Conservation (phyloP, 2,888 invertebrate species). For the Baronia brevicornis region DNA sequence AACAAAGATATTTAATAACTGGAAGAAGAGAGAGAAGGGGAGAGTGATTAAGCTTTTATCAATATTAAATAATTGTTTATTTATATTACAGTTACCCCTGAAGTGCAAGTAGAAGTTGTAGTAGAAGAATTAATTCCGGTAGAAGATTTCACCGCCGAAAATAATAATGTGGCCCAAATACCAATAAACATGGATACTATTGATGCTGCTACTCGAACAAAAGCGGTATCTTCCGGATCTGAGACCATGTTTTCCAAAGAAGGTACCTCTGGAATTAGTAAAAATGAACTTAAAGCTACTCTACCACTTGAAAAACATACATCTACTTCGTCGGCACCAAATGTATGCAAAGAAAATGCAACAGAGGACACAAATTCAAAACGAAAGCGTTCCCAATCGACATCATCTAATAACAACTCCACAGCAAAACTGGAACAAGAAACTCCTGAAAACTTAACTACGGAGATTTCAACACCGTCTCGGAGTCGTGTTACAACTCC, state of each 20-base stretch:
- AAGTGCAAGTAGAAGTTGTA: conserved; percentile 15
- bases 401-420: conserved; percentile 39
- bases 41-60: too few species aligned
- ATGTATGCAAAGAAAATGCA: conserved; percentile 9
- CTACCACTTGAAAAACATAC: conserved; percentile 12
- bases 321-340: conserved; percentile 35
- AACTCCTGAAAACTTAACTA: conserved; percentile 30
- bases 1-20: too few species aligned
- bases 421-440: conserved; percentile 28
- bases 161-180: not conserved
- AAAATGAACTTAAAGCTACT: conserved; percentile 11
- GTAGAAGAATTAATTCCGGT: conserved; percentile 14
- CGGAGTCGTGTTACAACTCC: conserved; percentile 42
- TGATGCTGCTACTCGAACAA: conserved; percentile 15
- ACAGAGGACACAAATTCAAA: conserved; percentile 29
- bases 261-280: conserved; percentile 7
- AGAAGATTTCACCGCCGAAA: conserved; percentile 11
- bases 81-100: conserved; percentile 11
- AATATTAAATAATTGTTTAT: not conserved
- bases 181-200: conserved; percentile 20
- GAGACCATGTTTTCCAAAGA: too few species aligned
- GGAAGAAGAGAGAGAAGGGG: too few species aligned
- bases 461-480: conserved; percentile 20
- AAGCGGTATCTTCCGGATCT: too few species aligned
- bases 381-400: conserved; percentile 49